Conservation (phyloP, 2,888 invertebrate species). For the Sabellastarte sp. region DNA sequence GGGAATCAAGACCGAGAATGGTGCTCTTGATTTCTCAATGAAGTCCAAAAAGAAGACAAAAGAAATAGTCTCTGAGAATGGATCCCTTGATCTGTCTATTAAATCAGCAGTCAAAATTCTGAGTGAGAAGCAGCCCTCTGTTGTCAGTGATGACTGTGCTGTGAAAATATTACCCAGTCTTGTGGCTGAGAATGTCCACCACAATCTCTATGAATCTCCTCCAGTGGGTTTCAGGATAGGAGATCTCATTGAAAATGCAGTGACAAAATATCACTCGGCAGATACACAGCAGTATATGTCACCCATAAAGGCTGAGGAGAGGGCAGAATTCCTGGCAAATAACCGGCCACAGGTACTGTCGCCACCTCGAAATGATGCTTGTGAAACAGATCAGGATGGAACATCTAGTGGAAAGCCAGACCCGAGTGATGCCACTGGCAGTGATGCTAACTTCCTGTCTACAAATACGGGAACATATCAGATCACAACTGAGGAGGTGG, state of each 20-base stretch:
- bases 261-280: neutral
- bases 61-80: too few relatives aligned
- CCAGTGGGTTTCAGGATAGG: neutral
- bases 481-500: neutral
- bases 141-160: neutral
- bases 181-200: neutral
- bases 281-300: too few relatives aligned
- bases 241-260: neutral
- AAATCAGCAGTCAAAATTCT: neutral
- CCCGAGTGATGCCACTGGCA: neutral
- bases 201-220: neutral
- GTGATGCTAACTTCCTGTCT: neutral
- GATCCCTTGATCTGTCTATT: neutral
- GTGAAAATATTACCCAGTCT: too few relatives aligned
- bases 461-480: constrained; percentile 2
- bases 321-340: neutral
- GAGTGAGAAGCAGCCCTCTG: neutral
- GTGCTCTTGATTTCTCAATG: neutral
- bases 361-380: neutral
- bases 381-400: too few relatives aligned
- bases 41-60: too few relatives aligned
- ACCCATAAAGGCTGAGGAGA: too few relatives aligned
- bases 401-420: neutral
- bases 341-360: neutral
- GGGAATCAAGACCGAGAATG: neutral